Evolutionary conservation across 1,140 invertebrate species (phyloP).

Genomic region (Nasonia longicornis): DNA sequence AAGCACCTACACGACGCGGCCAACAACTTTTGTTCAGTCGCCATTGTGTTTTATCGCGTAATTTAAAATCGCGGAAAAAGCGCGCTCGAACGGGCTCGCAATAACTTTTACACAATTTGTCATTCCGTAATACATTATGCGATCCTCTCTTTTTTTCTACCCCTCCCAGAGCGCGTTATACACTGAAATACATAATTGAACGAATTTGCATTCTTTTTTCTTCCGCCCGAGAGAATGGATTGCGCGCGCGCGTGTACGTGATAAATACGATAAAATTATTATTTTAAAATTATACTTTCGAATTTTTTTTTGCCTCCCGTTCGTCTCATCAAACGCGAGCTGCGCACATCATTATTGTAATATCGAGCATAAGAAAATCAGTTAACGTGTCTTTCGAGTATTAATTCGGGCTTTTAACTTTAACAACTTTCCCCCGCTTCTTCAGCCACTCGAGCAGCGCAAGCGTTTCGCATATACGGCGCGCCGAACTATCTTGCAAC

Average conservation of each 20-base stretch:
- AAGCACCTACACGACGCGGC: not conserved
- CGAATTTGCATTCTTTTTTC: conserved; percentile 43
- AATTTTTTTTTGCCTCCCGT: not conserved
- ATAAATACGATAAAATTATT: conserved; percentile 43
- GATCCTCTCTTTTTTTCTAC: not conserved
- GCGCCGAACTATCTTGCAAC: conserved; percentile 61
- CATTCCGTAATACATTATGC: conserved; percentile 47
- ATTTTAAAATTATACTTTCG: conserved; percentile 36
- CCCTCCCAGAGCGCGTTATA: conserved; percentile 8
- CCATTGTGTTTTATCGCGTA: conserved; percentile 47
- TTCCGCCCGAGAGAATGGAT: conserved; percentile 19
- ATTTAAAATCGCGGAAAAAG: conserved; percentile 47
- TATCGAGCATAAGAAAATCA: conserved; percentile 60
- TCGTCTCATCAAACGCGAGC: conserved; percentile 1
- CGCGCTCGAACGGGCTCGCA: conserved; percentile 1
- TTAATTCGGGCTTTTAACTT: conserved; percentile 67
- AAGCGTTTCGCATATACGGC: not conserved
- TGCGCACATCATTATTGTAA: conserved; percentile 60
- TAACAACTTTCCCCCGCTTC: conserved; percentile 60
- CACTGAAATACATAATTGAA: conserved; percentile 46
- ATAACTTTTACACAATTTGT: conserved; percentile 48
- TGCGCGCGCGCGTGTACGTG: not conserved
- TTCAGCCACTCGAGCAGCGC: conserved; percentile 50
- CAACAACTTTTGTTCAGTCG: conserved; percentile 44
- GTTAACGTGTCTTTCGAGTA: conserved; percentile 66